Evolutionary conservation across 2,113 vertebrate species (phyloP), one percentile per base, ranked within the genome.

Genomic region (Siphamia tubifer): DNA sequence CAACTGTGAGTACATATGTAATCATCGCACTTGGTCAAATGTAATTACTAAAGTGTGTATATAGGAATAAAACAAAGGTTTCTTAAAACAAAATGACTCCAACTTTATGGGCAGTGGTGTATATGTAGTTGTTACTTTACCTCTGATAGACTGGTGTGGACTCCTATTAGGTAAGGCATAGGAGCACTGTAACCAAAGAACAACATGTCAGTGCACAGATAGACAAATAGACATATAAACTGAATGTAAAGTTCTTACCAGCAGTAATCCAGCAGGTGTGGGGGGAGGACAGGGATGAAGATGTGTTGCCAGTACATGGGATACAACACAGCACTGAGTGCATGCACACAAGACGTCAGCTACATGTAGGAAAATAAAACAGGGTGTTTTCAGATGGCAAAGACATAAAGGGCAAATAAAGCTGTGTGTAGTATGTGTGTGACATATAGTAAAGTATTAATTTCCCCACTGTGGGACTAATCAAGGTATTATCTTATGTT

Each of bases 231-330:
- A 36, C 19, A 23, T 5, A 44, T 2, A 19, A 10, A 23, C 1
- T 13, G 7, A 25, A n/a, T 13, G 38, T 2, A 16, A 20, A 24
- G 4, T 8, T 36, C 90, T 93, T 57, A 96, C 95, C 95, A 94
- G 88, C 95, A 95, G 74, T 96, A 97, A 76, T 97, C 96, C 63
- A 97, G 90, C 34, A 96, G 90, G 57, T 97, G 94, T 0, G 94
- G 92, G 4, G 96, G 96, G 23, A 97, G 89, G 0, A 95, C 94
- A 8, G 96, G 95, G 57, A 97, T 97, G 81, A 94, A 95, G 82
- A 97, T 95, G 68, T 97, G 96, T 52, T 97, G 95, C 96, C 96
- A 97, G 90, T 87, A 91, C 96, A 97, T 96, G 57, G 96, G 95
- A 51, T 94, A 94, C 6, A 97, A 87, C 71, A 95, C 82, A 5